Percentiles rank a stretch among this genome's conserved stretches.
Conservation (phyloP, 1,140 invertebrate genomes). For the Drosophila neocordata region DNA sequence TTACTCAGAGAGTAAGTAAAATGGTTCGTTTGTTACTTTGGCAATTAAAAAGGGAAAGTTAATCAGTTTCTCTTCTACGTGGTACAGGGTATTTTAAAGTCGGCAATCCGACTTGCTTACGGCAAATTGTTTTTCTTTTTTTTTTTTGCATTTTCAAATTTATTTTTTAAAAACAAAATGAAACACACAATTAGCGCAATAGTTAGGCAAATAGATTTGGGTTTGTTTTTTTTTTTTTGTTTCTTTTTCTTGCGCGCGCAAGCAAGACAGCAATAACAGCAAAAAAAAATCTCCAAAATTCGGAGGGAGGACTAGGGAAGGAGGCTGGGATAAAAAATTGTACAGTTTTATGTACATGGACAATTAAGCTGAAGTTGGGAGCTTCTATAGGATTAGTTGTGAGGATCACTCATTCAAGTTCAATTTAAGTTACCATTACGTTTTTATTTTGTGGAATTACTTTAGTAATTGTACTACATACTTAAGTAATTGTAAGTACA, state of each 20-base stretch:
- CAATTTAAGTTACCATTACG: constrained; percentile 6
- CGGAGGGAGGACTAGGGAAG: not conserved
- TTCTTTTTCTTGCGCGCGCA: constrained; percentile 13
- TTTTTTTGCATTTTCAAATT: constrained; percentile 51
- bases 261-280: constrained; percentile 37
- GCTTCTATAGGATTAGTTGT: not conserved
- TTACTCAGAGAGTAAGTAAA: no score
- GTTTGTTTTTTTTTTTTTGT: constrained; percentile 20
- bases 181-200: constrained; percentile 60
- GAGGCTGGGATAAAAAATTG: not conserved
- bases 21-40: no score
- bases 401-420: not conserved
- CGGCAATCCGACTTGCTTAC: not conserved
- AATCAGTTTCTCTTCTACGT: constrained; percentile 17
- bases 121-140: constrained; percentile 26
- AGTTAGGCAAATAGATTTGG: constrained; percentile 47
- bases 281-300: constrained; percentile 19
- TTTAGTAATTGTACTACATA: constrained; percentile 11
- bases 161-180: constrained; percentile 77
- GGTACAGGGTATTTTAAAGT: not conserved
- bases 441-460: not conserved
- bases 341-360: not conserved
- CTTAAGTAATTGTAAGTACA: constrained; percentile 9
- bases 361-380: not conserved
- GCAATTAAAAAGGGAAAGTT: no score